These are phyloP conservation scores for Zaprionus lachaisei DNA, from an alignment of 1,140 invertebrate species.

Conservation along the genomic window DNA sequence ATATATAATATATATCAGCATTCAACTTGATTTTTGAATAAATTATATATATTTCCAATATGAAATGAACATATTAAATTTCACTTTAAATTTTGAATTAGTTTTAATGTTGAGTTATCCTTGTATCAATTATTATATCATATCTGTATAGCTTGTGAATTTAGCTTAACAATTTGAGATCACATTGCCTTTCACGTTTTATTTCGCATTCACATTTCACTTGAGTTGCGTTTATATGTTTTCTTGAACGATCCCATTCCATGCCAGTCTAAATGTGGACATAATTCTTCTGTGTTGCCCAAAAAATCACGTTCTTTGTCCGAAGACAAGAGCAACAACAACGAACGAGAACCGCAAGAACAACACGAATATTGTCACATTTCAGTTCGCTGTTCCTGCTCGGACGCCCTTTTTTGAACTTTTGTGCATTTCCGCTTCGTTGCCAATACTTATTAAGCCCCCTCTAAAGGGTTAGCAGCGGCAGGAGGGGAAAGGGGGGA, in stretches of 20 bases:
- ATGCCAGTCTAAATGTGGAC: constrained; percentile 60
- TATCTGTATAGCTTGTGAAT: not conserved
- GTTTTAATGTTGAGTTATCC: not conserved
- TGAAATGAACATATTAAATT: no score
- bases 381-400: constrained; percentile 34
- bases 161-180: not conserved
- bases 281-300: constrained; percentile 61
- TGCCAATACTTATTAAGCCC: constrained; percentile 62
- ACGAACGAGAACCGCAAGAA: constrained; percentile 14
- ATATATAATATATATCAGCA: not conserved
- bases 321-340: constrained; percentile 18
- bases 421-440: constrained; percentile 72
- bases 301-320: constrained; percentile 76
- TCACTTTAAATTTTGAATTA: not conserved
- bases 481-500: not conserved
- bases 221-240: constrained; percentile 59
- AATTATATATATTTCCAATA: not conserved
- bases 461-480: not conserved
- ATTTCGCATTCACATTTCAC: constrained; percentile 19
- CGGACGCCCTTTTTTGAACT: constrained; percentile 10
- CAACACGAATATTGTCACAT: constrained; percentile 25
- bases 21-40: not conserved
- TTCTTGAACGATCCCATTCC: constrained; percentile 40
- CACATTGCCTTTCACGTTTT: not conserved
- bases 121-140: not conserved